These are phyloP conservation scores for Campaea margaritaria DNA, from an alignment of 2,888 invertebrate genomes.

Conservation along the genomic window DNA sequence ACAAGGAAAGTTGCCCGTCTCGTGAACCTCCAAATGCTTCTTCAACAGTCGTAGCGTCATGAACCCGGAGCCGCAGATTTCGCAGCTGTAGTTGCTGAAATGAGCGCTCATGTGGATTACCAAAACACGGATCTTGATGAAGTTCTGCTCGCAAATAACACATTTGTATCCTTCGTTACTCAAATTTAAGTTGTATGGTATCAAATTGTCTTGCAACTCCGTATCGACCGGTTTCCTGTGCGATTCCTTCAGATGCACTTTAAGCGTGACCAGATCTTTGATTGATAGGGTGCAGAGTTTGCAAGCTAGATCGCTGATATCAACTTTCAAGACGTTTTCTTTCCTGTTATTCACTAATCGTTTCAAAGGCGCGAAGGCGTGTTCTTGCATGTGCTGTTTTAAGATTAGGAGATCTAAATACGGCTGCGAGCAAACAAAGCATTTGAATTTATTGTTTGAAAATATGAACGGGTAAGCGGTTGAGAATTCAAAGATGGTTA, in stretches of 20 bases:
- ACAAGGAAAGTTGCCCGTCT: slow-evolving; percentile 74
- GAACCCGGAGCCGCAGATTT: slow-evolving; percentile 77
- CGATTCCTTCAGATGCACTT: slow-evolving; percentile 66
- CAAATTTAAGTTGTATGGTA: slow-evolving; percentile 71
- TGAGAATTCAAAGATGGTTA: slow-evolving; percentile 74
- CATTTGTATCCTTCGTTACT: slow-evolving; percentile 66
- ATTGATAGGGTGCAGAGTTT: slow-evolving; percentile 64
- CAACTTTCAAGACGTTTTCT: slow-evolving; percentile 76
- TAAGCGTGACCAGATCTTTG: slow-evolving; percentile 60
- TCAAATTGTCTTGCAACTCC: slow-evolving; percentile 74
- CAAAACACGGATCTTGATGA: slow-evolving; percentile 74
- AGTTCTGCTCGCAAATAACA: slow-evolving; percentile 70
- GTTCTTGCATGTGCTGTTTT: slow-evolving; percentile 71
- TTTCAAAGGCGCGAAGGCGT: slow-evolving; percentile 69
- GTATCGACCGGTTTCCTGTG: slow-evolving; percentile 71
- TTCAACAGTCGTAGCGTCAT: slow-evolving; percentile 76
- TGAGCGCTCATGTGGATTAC: slow-evolving; percentile 81
- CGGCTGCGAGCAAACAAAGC: slow-evolving; percentile 75
- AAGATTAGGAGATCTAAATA: slow-evolving; percentile 68
- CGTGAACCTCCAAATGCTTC: slow-evolving; percentile 78
- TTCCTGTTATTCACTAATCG: slow-evolving; percentile 72
- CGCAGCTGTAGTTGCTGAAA: slow-evolving; percentile 80
- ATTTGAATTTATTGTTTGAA: slow-evolving; percentile 78
- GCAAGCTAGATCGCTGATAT: slow-evolving; percentile 70
- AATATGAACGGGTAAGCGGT: slow-evolving; percentile 78